Conservation (phyloP, 2,888 invertebrate genomes). For the Chrysopilus asiliformis region DNA sequence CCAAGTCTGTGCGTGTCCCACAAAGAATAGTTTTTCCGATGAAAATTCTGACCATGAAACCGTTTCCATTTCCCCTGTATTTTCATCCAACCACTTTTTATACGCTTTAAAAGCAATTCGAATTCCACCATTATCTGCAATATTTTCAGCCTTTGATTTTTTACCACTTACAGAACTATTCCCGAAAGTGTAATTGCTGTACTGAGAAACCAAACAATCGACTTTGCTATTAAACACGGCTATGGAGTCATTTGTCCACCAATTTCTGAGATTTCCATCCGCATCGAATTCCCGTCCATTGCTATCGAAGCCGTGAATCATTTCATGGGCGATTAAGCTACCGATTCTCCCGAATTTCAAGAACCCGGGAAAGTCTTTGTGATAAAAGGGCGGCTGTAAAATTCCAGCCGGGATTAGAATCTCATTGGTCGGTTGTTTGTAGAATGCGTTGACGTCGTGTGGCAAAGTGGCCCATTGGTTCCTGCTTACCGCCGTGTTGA, state of each 20-base stretch:
- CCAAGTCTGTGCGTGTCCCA: too few relatives aligned
- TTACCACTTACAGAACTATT: constrained; percentile 15
- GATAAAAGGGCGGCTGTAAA: constrained; percentile 81
- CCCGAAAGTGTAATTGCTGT: constrained; percentile 16
- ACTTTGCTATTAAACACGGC: constrained; percentile 14
- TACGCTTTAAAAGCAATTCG: constrained; percentile 17
- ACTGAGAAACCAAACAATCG: constrained; percentile 18
- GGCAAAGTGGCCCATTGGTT: constrained; percentile 76
- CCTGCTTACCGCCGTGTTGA: too few relatives aligned
- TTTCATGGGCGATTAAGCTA: constrained; percentile 19
- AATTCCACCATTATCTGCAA: constrained; percentile 19
- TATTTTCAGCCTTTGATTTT: constrained; percentile 16
- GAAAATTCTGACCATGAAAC: too few relatives aligned
- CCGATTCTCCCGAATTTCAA: constrained; percentile 19
- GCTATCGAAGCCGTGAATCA: constrained; percentile 19
- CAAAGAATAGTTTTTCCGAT: too few relatives aligned
- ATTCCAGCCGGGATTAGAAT: constrained; percentile 91
- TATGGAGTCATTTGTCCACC: constrained; percentile 18
- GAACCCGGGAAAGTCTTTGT: constrained; percentile 57
- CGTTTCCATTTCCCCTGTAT: too few relatives aligned
- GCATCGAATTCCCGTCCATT: constrained; percentile 16
- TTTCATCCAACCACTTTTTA: constrained; percentile 16
- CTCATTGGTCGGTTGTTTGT: constrained; percentile 82
- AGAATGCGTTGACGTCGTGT: constrained; percentile 81
- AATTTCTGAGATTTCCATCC: constrained; percentile 14